Evolutionary conservation across 2,888 invertebrate genomes (phyloP), one percentile per base, ranked within the genome.

Genomic region (Ennomos quercinarius): DNA sequence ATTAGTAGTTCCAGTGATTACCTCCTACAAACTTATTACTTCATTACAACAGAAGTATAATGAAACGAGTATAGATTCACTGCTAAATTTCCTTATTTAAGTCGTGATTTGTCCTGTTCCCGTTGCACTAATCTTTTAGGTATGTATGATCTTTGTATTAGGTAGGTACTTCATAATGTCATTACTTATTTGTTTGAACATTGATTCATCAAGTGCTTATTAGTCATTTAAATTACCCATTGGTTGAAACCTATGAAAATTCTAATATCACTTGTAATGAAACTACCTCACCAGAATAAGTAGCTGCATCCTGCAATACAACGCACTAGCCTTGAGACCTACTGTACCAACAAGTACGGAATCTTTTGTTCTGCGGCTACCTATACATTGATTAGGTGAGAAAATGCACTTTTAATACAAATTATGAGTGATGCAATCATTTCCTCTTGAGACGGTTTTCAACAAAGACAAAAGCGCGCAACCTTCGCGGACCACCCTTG

Each of bases 401-500:
- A 57, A 51, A 46, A 9, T 40, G 48, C 13, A 17, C 12, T 49
- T 50, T 13, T 36, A 17, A 38, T 6, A 27, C 27, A 52, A 34
- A 49, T 55, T 27, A 53, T 39, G 13, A 48, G 39, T 62, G 53
- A 54, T 54, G 59, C 13, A 64, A 60, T 59, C 37, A 45, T 50
- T 61, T 57, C 48, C 45, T 43, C 50, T 45, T 52, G 56, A 52
- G 58, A 57, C 58, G 63, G 67, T 68, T 67, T 70, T 74, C 66
- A 63, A 71, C 67, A 75, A 73, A 83, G 80, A 86, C 83, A 87
- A 86, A 87, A 78, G 74, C 79, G 70, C 72, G 72, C 87, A 90
- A 91, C 89, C 90, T 91, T 90, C 86, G 84, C 73, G 71, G 78
- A 79, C 80, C 88, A 90, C 89, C 91, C 91, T 91, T 91, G 91